Conservation (phyloP, 2,888 invertebrate genomes). For the Mesorhabditis belari region DNA sequence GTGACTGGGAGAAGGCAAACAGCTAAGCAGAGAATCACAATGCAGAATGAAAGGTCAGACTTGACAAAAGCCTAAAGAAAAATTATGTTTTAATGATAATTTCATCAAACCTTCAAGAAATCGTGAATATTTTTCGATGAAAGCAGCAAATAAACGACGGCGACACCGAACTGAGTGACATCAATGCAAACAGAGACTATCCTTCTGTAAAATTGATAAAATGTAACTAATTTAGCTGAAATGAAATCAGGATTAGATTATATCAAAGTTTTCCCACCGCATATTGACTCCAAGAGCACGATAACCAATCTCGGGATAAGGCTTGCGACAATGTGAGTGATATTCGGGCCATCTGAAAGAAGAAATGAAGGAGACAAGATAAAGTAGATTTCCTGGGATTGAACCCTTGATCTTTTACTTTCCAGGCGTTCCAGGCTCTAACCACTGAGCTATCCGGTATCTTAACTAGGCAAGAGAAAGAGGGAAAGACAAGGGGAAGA, state of each 20-base stretch:
- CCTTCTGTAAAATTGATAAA: conserved; percentile 23
- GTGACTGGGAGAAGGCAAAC: conserved; percentile 42
- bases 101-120: conserved; percentile 34
- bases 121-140: conserved; percentile 49
- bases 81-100: not conserved
- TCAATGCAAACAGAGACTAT: conserved; percentile 41
- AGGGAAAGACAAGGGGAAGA: no score
- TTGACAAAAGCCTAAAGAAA: conserved; percentile 27
- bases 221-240: no score
- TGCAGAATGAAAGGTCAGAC: conserved; percentile 34
- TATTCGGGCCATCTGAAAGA: conserved; percentile 30
- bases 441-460: no score
- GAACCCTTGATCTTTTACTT: no score
- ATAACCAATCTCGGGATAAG: conserved; percentile 48
- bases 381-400: no score
- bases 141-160: conserved; percentile 44
- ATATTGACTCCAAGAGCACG: conserved; percentile 35
- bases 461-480: no score
- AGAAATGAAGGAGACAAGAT: not conserved
- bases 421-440: no score
- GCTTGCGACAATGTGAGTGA: conserved; percentile 37
- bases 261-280: no score
- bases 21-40: conserved; percentile 42
- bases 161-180: conserved; percentile 45
- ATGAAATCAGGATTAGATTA: no score